Conservation (phyloP, 2,888 invertebrate species). For the Coenonympha arcania region DNA sequence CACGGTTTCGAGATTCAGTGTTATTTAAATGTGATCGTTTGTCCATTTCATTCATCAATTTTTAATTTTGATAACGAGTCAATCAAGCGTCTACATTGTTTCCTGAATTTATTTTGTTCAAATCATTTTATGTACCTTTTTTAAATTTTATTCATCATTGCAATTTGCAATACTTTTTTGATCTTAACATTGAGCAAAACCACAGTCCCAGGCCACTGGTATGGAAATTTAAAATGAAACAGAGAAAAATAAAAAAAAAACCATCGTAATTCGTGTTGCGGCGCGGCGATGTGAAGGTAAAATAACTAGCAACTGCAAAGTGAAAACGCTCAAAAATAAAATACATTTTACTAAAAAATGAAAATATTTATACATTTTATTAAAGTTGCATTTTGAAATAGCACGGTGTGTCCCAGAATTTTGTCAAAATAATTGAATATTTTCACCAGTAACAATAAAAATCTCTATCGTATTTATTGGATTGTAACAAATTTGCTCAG, state of each 20-base stretch:
- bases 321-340: background rate
- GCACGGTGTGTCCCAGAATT: background rate
- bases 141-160: background rate
- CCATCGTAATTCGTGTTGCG: background rate
- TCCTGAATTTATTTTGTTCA: too few species aligned
- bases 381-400: background rate
- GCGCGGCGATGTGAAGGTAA: background rate
- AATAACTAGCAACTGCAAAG: constrained; percentile 1
- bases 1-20: too few species aligned
- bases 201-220: background rate
- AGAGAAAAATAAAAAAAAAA: background rate
- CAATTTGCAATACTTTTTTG: background rate
- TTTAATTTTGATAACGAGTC: too few species aligned
- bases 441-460: too few species aligned
- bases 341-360: background rate
- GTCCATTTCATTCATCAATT: too few species aligned
- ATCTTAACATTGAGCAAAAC: background rate
- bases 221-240: background rate
- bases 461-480: too few species aligned
- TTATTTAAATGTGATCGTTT: too few species aligned
- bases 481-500: too few species aligned
- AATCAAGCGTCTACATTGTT: too few species aligned
- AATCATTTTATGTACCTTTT: too few species aligned
- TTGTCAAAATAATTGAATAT: background rate
- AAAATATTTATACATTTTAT: constrained; percentile 1